These are phyloP conservation scores for Callipepla squamata DNA, from an alignment of 2,113 vertebrate genomes.

Conservation along the genomic window DNA sequence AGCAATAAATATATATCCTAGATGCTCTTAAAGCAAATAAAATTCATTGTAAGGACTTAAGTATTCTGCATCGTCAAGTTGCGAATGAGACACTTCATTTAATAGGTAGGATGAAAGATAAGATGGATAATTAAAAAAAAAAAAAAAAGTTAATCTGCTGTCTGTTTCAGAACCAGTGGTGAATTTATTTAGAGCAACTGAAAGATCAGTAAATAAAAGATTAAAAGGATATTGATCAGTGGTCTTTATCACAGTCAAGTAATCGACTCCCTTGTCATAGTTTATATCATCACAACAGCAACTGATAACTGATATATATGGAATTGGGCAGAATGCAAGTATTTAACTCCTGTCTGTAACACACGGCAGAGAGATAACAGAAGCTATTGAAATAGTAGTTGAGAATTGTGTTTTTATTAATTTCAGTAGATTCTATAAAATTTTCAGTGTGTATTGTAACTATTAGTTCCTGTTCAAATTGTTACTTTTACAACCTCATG, in stretches of 20 bases:
- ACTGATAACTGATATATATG: constrained; percentile 24
- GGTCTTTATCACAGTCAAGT: constrained; percentile 27
- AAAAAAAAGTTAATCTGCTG: too few species aligned
- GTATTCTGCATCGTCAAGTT: neutral
- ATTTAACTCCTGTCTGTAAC: constrained; percentile 30
- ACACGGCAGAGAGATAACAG: neutral
- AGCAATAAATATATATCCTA: neutral
- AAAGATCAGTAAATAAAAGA: neutral
- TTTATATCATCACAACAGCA: neutral
- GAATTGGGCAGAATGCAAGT: constrained; percentile 9
- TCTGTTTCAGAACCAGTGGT: neutral
- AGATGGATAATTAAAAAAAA: neutral
- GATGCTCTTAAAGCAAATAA: neutral
- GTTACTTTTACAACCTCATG: neutral
- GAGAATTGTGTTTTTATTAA: neutral
- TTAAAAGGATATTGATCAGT: neutral
- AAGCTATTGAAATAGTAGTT: neutral
- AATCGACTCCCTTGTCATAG: constrained; percentile 28
- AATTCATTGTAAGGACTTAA: neutral
- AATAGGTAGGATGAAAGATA: neutral
- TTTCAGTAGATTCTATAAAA: neutral
- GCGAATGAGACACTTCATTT: neutral
- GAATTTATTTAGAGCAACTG: neutral
- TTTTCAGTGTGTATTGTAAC: neutral
- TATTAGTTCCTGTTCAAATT: neutral